Percentiles rank a stretch among this genome's conserved stretches.
phyloP scores from a whole-genome alignment of 2,797 vertebrate genomes.

The Lerista edwardsae region DNA sequence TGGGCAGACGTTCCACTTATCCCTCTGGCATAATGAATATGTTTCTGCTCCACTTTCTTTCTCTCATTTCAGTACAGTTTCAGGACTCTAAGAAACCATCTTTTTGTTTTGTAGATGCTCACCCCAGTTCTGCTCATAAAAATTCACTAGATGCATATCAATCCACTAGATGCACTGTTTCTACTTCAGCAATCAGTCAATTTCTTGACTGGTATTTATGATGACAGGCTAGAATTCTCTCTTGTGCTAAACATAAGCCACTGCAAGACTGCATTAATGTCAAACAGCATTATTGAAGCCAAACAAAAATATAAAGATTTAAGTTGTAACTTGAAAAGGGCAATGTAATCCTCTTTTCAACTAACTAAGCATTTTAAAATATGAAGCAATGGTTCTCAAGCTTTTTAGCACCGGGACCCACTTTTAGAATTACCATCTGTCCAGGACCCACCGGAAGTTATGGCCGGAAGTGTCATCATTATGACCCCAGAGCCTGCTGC shows the following conservation, averaged over 20 bases:
- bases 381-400: too few relatives aligned
- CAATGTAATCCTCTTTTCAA: constrained; percentile 54
- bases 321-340: constrained; percentile 51
- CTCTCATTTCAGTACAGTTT: neutral
- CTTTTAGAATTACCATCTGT: too few relatives aligned
- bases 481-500: too few relatives aligned
- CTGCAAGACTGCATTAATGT: constrained; percentile 58
- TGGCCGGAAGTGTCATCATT: too few relatives aligned
- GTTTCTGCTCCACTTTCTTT: neutral
- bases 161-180: too few relatives aligned
- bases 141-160: constrained; percentile 27
- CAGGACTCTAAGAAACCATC: too few relatives aligned
- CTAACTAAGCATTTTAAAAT: constrained; percentile 46
- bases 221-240: constrained; percentile 54
- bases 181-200: constrained; percentile 53
- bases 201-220: constrained; percentile 53
- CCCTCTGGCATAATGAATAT: constrained; percentile 2
- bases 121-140: neutral
- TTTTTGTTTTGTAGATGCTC: neutral
- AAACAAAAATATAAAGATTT: constrained; percentile 60
- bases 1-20: constrained; percentile 21
- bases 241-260: constrained; percentile 50
- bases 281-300: constrained; percentile 56
- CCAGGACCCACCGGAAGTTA: too few relatives aligned
- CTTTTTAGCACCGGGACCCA: too few relatives aligned